Conservation (phyloP, 1,140 invertebrate genomes). For the Drosophila ercepeae region DNA sequence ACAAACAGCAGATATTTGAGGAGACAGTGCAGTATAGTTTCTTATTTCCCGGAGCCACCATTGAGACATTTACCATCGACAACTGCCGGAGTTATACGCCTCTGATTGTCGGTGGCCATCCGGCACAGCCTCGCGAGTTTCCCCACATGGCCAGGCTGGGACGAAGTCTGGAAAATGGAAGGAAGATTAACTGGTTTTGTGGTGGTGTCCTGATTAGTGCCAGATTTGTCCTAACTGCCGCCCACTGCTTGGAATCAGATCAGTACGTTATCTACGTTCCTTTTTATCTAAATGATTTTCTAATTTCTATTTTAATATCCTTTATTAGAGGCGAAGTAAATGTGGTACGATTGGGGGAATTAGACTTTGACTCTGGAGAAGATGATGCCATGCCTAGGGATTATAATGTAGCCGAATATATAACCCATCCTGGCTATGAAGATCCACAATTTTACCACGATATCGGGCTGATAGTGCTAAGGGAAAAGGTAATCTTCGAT, state of each 20-base stretch:
- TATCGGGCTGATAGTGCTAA: constrained; percentile 66
- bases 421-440: constrained; percentile 59
- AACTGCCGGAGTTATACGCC: constrained; percentile 58
- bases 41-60: constrained; percentile 53
- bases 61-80: constrained; percentile 42
- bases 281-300: too few species aligned
- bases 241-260: constrained; percentile 77
- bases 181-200: constrained; percentile 71
- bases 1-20: constrained; percentile 62
- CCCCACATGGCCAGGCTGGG: constrained; percentile 83
- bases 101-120: constrained; percentile 67
- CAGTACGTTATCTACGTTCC: constrained; percentile 59
- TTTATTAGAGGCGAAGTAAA: constrained; percentile 57
- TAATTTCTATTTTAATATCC: background rate
- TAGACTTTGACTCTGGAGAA: constrained; percentile 52
- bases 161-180: background rate
- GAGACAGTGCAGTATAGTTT: constrained; percentile 52
- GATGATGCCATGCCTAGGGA: constrained; percentile 70
- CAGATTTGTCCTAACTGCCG: constrained; percentile 80
- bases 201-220: constrained; percentile 82
- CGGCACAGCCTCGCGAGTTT: constrained; percentile 80
- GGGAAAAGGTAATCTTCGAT: constrained; percentile 54
- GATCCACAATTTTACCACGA: constrained; percentile 65
- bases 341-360: constrained; percentile 70
- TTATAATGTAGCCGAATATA: constrained; percentile 45